Evolutionary conservation across 2,888 invertebrate genomes (phyloP).

Genomic region (Oligia strigilis): DNA sequence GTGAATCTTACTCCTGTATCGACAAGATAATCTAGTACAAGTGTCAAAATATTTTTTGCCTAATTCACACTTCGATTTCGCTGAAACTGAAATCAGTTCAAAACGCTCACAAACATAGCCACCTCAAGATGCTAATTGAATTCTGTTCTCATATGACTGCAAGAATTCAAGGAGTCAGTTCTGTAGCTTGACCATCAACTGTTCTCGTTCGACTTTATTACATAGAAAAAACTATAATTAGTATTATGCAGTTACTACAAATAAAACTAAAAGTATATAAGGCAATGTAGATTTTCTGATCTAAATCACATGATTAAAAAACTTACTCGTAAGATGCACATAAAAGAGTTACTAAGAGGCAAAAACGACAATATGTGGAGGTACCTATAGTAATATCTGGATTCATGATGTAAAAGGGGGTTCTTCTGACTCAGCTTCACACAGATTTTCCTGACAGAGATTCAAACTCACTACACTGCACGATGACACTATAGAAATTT

Average conservation of each 20-base stretch:
- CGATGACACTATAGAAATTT: background rate
- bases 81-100: slow-evolving; percentile 66
- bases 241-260: background rate
- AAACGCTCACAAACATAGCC: slow-evolving; percentile 27
- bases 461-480: background rate
- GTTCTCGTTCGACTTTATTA: background rate
- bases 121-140: slow-evolving; percentile 39
- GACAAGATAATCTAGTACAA: slow-evolving; percentile 84
- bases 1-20: slow-evolving; percentile 81
- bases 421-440: background rate
- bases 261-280: background rate
- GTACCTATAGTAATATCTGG: background rate
- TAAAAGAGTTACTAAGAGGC: background rate
- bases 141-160: slow-evolving; percentile 28
- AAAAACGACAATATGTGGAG: too few species aligned
- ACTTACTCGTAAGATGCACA: background rate
- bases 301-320: background rate
- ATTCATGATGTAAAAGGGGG: background rate
- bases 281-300: background rate
- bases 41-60: slow-evolving; percentile 70
- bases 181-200: slow-evolving; percentile 1
- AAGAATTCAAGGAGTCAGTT: slow-evolving; percentile 6
- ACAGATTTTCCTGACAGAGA: background rate
- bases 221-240: background rate
- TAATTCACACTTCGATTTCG: slow-evolving; percentile 67